phyloP scores from a whole-genome alignment of 2,797 vertebrate genomes.

The Acropternis orthonyx region DNA sequence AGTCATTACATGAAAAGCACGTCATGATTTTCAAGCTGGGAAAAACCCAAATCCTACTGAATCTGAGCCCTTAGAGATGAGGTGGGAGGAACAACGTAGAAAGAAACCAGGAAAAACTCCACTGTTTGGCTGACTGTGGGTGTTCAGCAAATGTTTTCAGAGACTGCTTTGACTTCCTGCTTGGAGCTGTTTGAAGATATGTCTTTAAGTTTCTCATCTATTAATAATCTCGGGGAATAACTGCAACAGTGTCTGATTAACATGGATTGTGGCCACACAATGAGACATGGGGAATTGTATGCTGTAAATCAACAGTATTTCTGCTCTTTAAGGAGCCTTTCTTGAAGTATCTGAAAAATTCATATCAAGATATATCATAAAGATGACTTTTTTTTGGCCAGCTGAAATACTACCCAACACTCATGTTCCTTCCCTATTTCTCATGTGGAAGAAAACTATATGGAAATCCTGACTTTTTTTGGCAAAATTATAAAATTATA shows the following conservation, averaged over 20 bases:
- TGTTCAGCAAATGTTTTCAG: not conserved
- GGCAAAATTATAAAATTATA: not conserved
- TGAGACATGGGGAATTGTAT: not conserved
- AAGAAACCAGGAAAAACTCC: not conserved
- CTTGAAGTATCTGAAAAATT: not conserved
- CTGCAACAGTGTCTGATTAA: slow-evolving; percentile 1
- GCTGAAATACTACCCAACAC: not conserved
- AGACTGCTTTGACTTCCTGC: not conserved
- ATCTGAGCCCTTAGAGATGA: fast-evolving
- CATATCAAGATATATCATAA: not conserved
- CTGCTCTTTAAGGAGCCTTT: not conserved
- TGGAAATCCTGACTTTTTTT: not conserved
- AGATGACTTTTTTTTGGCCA: not conserved
- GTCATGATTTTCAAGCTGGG: not conserved
- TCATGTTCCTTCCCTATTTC: fast-evolving
- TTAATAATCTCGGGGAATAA: slow-evolving; percentile 11
- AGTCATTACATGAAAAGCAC: not conserved
- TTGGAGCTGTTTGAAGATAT: not conserved
- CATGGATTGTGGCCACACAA: not conserved
- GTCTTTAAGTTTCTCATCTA: slow-evolving; percentile 13
- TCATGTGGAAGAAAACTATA: not conserved
- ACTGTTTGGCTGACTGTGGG: not conserved
- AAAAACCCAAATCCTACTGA: not conserved
- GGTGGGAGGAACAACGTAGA: not conserved
- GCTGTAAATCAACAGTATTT: not conserved